Base-by-base conservation (phyloP, 2,888 invertebrate species). In the Rotaria macrura region DNA sequence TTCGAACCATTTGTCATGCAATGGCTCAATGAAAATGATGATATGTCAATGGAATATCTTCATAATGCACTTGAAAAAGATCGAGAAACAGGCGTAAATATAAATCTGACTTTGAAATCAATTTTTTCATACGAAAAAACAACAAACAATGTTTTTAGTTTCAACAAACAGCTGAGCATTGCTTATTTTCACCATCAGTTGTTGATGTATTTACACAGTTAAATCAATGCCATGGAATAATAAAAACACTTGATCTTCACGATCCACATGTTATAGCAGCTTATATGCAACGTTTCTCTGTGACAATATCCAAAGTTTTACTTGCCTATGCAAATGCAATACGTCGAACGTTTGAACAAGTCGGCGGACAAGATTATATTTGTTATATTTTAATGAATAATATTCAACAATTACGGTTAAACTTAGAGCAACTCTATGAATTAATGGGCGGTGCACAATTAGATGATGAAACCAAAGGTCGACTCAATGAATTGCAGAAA, bases 1-100 rank as follows among this genome's bases (percentile, higher is more conserved):
- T 99, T 99, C 91, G 98, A 98, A 91, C 97, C 98, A n/a, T 99
- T 99, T 91, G 99, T 99, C 74, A 99, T 99, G 97, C 98, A 98
- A 91, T 99, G 99, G 99, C 93, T 99, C 65, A 98, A 98, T 90
- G 99, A 99, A 91, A 99, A 99, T 91, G 99, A 99, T 90, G 98
- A 98, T 89, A 97, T 99, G 1, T 98, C 97, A 0, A 93, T 99
- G 89, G 99, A 99, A 91, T 99, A 98, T 92, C 94, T 99, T 88
- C 95, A 98, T 90, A 97, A 97, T 91, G 99, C 99, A 89, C 99
- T 98, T 92, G 96, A 95, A 91, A 94, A 97, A 91, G 98, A 99
- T 92, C 95, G 95, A 92, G 95, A 95, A 91, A 96, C 96, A 91
- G 95, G 95, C 92, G 96, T 96, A 91, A 88, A 89, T 34, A 34